Conservation (phyloP, 1,140 invertebrate genomes). For the Matsumurasca onukii region DNA sequence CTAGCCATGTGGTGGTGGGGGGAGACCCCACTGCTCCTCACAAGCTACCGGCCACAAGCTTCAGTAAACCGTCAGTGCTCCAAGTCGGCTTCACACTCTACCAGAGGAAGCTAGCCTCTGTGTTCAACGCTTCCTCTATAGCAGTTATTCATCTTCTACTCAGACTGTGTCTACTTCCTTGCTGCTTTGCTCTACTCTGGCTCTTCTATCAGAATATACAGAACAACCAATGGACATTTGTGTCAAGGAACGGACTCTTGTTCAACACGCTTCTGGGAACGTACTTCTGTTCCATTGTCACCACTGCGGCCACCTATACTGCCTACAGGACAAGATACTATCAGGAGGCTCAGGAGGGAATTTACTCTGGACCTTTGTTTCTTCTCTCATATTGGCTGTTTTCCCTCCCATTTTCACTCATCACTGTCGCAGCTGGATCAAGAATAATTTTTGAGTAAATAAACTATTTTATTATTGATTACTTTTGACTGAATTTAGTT, state of each 20-base stretch:
- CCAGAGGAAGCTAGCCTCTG: conserved; percentile 72
- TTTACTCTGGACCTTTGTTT: conserved; percentile 83
- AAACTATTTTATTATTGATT: no score
- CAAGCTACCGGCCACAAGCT: conserved; percentile 65
- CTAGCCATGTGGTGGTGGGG: conserved; percentile 43
- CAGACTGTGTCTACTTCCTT: conserved; percentile 71
- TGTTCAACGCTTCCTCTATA: conserved; percentile 71
- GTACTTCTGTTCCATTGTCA: conserved; percentile 77
- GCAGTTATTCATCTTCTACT: conserved; percentile 72
- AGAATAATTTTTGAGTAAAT: conserved; percentile 74
- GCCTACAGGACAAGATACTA: conserved; percentile 85
- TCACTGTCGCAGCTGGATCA: conserved; percentile 63
- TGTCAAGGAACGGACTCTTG: conserved; percentile 75
- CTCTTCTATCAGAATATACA: conserved; percentile 72
- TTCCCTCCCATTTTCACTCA: conserved; percentile 76
- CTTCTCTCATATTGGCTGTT: conserved; percentile 76
- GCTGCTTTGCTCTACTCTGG: conserved; percentile 76
- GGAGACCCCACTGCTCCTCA: conserved; percentile 46
- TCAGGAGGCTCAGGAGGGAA: conserved; percentile 82
- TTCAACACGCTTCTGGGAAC: conserved; percentile 76
- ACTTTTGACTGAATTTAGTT: no score
- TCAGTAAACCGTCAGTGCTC: conserved; percentile 69
- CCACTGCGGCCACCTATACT: conserved; percentile 75
- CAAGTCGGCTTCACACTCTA: conserved; percentile 73
- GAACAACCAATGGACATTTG: conserved; percentile 63